Evolutionary conservation across 1,140 invertebrate species (phyloP).

Genomic region (Hormaphis cornu): DNA sequence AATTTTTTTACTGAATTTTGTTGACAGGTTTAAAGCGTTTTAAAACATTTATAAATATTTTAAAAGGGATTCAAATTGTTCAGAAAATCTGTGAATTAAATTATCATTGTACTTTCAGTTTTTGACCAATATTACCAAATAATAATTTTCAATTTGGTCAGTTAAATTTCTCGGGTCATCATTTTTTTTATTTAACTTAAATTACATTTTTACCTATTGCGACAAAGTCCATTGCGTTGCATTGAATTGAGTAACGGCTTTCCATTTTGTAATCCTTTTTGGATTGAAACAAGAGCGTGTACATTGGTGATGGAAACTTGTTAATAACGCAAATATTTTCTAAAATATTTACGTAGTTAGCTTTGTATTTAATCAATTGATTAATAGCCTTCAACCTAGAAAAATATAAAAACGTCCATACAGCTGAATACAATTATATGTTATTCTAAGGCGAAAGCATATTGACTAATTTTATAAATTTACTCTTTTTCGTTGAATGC

Average conservation of each 20-base stretch:
- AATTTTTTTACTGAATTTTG: background rate
- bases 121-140: background rate
- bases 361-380: background rate
- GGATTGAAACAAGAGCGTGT: background rate
- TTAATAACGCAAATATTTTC: background rate
- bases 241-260: background rate
- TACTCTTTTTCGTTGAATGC: background rate
- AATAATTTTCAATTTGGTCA: no score
- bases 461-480: background rate
- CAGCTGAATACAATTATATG: background rate
- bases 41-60: no score
- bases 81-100: no score
- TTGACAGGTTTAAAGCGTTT: background rate
- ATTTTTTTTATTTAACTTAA: no score
- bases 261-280: background rate
- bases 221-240: background rate
- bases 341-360: background rate
- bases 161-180: no score
- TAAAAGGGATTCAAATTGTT: no score
- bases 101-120: no score
- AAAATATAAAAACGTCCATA: no score
- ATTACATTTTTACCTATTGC: background rate
- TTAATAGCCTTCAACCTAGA: background rate
- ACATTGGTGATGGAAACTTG: background rate
- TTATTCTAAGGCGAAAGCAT: background rate